Evolutionary conservation across 2,888 invertebrate genomes (phyloP).

Genomic region (Netelia melanura): DNA sequence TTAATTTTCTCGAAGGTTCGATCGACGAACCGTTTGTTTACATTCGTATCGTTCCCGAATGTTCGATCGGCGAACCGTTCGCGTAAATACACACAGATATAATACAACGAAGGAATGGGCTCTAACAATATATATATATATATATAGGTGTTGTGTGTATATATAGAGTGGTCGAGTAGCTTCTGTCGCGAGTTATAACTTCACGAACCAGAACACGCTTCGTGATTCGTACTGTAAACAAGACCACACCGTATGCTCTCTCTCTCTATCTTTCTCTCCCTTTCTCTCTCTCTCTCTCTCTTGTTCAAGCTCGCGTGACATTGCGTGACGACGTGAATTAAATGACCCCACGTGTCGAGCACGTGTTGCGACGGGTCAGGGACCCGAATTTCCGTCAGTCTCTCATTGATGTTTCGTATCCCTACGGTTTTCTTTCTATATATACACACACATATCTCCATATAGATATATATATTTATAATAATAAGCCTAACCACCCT

Average conservation of each 20-base stretch:
- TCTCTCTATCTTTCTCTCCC: conserved; percentile 36
- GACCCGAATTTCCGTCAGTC: conserved; percentile 69
- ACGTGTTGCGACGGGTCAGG: conserved; percentile 77
- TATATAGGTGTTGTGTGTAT: not conserved
- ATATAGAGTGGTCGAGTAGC: conserved; percentile 16
- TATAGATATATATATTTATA: too few species aligned
- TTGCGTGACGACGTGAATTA: conserved; percentile 77
- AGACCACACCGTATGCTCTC: conserved; percentile 48
- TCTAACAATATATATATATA: too few species aligned
- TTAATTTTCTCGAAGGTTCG: too few species aligned
- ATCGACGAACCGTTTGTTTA: too few species aligned
- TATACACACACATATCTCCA: not conserved
- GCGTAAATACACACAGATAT: too few species aligned
- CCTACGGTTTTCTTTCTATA: conserved; percentile 23
- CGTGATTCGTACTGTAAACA: conserved; percentile 61
- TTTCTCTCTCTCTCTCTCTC: conserved; percentile 42
- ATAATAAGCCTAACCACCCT: too few species aligned
- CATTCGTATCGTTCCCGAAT: too few species aligned
- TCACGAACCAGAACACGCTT: conserved; percentile 40
- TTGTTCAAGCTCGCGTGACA: conserved; percentile 67
- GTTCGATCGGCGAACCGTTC: too few species aligned
- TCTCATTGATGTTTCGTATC: conserved; percentile 39
- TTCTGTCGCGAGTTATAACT: conserved; percentile 40
- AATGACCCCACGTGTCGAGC: conserved; percentile 76
- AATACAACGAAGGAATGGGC: too few species aligned